Evolutionary conservation across 1,140 invertebrate genomes (phyloP), one percentile per base, ranked within the genome.

Genomic region (Chironomus tepperi): DNA sequence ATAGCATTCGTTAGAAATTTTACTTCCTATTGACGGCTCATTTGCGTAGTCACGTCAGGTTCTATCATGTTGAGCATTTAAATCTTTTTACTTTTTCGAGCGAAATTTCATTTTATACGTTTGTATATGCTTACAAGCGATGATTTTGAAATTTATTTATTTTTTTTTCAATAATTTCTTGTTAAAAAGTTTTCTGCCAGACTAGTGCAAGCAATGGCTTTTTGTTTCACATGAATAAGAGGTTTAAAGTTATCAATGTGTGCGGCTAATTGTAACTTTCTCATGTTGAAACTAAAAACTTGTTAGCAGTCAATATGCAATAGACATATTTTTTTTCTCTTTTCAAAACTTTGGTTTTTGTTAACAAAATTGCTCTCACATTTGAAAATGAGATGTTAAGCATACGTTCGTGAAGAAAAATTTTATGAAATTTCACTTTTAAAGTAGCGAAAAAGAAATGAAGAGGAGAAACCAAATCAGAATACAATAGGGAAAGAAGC

Each of bases 391-490:
- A 57, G 47, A 57, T 5, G 12, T n/a, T n/a, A 57, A 12, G 47
- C 9, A 57, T 5, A 5, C 12, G 47, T n/a, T 34, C 24, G 47
- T n/a, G 47, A 57, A 47, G n/a, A n/a, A 57, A 57, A 57, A 57
- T 57, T n/a, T 57, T 57, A 57, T 57, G 47, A 15, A 57, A 57
- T 57, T 57, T 57, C 47, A 57, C 47, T 57, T 57, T 57, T 57
- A 57, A 34, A 5, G 1, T 34, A 34, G 24, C 24, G 5, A 34
- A 34, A 34, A 34, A 34, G 24, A 34, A 34, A 34, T 34, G 24
- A 34, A 34, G 24, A 34, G 5, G 24, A 34, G 24, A 5, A 34
- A 5, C 24, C 1, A 34, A 57, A 57, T 57, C 47, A 57, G 47
- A 57, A 57, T 57, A 57, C 47, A 57, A 57, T 57, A 5, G 47